These are phyloP conservation scores for Protonibea diacanthus DNA, from an alignment of 2,797 vertebrate species.

Conservation along the genomic window DNA sequence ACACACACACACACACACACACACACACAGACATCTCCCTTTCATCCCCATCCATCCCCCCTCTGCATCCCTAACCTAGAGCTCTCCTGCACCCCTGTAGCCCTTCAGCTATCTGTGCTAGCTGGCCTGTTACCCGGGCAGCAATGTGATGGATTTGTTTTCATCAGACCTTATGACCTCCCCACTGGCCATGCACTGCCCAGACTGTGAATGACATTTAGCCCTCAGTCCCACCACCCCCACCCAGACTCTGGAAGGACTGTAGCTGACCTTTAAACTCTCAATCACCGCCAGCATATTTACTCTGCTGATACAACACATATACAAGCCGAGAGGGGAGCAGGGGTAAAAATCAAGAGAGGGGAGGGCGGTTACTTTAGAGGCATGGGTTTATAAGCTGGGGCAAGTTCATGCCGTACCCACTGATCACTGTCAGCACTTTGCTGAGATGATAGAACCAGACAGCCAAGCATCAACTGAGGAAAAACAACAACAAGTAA, in stretches of 20 bases:
- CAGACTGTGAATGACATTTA: slow-evolving; percentile 71
- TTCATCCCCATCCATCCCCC: slow-evolving; percentile 45
- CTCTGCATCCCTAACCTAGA: slow-evolving; percentile 40
- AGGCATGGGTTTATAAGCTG: slow-evolving; percentile 37
- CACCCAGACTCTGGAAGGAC: slow-evolving; percentile 48
- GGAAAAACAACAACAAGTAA: slow-evolving; percentile 9
- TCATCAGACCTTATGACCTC: slow-evolving; percentile 73
- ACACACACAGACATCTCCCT: slow-evolving; percentile 19
- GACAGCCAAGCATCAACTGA: slow-evolving; percentile 25
- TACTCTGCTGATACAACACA: slow-evolving; percentile 68
- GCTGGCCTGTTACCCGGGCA: slow-evolving; percentile 55
- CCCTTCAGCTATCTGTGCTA: slow-evolving; percentile 55
- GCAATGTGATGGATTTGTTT: slow-evolving; percentile 83
- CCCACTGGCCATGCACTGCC: slow-evolving; percentile 53
- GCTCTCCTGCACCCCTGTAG: slow-evolving; percentile 39
- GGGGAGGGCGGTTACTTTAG: slow-evolving; percentile 3
- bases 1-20: slow-evolving; percentile 10
- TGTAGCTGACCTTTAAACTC: slow-evolving; percentile 72
- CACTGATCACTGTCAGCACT: slow-evolving; percentile 58
- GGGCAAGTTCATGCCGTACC: slow-evolving; percentile 38
- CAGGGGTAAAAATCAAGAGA: slow-evolving; percentile 31
- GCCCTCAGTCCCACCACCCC: slow-evolving; percentile 19
- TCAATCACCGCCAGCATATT: slow-evolving; percentile 60
- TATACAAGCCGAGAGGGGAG: slow-evolving; percentile 21
- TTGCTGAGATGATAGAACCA: slow-evolving; percentile 37